Base-by-base conservation (phyloP, 2,888 invertebrate species). In the Drosophila atroscutellata region DNA sequence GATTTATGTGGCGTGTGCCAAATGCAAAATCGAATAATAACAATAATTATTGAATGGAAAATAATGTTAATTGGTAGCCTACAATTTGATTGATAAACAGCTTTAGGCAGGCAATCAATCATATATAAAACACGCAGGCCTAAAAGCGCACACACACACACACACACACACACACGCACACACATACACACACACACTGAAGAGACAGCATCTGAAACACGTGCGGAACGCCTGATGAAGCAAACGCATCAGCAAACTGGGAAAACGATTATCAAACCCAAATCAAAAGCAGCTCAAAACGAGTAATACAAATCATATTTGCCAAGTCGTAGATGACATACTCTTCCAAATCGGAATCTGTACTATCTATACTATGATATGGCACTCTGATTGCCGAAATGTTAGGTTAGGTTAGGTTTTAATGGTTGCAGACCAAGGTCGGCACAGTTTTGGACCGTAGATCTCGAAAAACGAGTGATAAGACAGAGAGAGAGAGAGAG, bases 21-120 rank as follows among this genome's bases (percentile, higher is more conserved):
- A 15, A 59, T 50, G 30, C 32, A 42, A 51, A 60, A 39, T 30
- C 20, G 20, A 49, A 60, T 59, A 49, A 54, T 50, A 63, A 77
- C 64, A 59, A 65, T 51, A 65, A 64, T 59, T 63, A 54, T 55
- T 51, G 24, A 9, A 68, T 58, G 67, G 66, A 56, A 72, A 79
- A 73, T 37, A 66, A 75, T 62, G 51, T 49, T 26, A 64, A 73
- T 68, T 50, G 50, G 51, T 73, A 73, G 59, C 62, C 73, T 58
- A 65, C 30, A 79, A 72, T 63, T 64, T 24, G 8, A 15, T 24
- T 8, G 45, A 64, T 54, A 63, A 66, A 64, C 57, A 32, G 56
- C 80, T 66, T 11, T 56, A 61, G 64, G 80, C 80, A 45, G 56
- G 42, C 82, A 78, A 78, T 78, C 82, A 81, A 78, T 78, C 82